A percentile compares a stretch with the other conserved stretches of the same genome.
phyloP scores from a whole-genome alignment of 2,113 vertebrate genomes.

The Ctenodactylus gundi region DNA sequence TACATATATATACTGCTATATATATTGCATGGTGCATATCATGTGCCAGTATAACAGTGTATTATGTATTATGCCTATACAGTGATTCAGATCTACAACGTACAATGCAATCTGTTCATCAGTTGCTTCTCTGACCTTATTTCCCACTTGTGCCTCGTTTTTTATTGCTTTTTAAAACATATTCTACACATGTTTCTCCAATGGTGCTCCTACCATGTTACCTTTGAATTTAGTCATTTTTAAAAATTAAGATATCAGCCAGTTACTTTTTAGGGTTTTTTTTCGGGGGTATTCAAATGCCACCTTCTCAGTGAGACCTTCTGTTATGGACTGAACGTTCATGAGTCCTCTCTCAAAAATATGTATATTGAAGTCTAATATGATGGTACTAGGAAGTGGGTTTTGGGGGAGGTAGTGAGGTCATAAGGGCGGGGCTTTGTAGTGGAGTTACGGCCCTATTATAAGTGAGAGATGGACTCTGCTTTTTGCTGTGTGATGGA shows the following conservation, averaged over 20 bases:
- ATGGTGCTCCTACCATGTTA: background rate
- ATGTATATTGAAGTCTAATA: background rate
- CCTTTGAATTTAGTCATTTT: background rate
- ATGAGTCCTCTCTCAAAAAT: background rate
- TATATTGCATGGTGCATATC: background rate
- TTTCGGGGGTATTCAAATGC: background rate
- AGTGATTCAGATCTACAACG: background rate
- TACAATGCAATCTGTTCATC: background rate
- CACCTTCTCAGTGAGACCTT: background rate
- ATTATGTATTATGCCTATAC: background rate
- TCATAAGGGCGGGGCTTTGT: background rate
- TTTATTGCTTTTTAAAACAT: background rate
- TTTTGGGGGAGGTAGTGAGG: background rate
- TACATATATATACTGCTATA: background rate
- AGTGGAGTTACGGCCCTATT: background rate
- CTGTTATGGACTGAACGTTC: background rate
- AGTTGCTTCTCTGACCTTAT: background rate
- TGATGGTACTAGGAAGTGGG: background rate
- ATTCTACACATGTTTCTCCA: background rate
- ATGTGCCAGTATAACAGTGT: background rate
- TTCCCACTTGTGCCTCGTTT: background rate
- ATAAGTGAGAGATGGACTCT: background rate
- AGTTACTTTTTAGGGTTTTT: background rate
- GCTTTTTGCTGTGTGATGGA: background rate
- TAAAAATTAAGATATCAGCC: background rate